Conservation (phyloP, 2,888 invertebrate genomes). For the Helleia helle region DNA sequence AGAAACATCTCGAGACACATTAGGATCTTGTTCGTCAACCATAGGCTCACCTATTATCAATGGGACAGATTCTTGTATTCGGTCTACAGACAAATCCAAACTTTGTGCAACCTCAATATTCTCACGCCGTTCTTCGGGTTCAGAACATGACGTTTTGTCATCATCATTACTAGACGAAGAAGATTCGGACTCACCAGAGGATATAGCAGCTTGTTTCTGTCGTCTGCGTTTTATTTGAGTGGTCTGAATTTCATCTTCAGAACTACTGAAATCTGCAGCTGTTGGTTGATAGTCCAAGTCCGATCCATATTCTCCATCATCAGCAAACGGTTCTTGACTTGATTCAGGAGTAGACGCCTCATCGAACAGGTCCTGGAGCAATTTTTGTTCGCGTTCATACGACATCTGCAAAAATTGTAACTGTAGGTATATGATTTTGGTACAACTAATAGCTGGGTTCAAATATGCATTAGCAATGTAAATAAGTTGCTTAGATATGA, state of each 20-base stretch:
- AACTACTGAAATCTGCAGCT: not conserved
- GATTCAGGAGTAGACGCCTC: slow-evolving; percentile 15
- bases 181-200: slow-evolving; percentile 7
- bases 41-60: not conserved
- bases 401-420: no score
- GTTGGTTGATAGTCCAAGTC: not conserved
- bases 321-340: slow-evolving; percentile 15
- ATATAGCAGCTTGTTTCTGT: not conserved
- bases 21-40: not conserved
- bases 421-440: no score
- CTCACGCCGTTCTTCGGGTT: not conserved
- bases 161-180: slow-evolving; percentile 3
- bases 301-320: slow-evolving; percentile 13
- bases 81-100: no score
- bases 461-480: no score
- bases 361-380: slow-evolving; percentile 12
- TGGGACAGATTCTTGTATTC: not conserved
- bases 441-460: no score
- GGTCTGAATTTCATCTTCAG: not conserved
- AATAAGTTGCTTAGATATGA: no score
- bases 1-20: not conserved
- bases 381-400: slow-evolving; percentile 14
- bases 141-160: not conserved
- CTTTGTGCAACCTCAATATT: no score
- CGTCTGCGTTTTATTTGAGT: not conserved